phyloP scores from a whole-genome alignment of 2,888 invertebrate genomes.

The Caenorhabditis sinica region DNA sequence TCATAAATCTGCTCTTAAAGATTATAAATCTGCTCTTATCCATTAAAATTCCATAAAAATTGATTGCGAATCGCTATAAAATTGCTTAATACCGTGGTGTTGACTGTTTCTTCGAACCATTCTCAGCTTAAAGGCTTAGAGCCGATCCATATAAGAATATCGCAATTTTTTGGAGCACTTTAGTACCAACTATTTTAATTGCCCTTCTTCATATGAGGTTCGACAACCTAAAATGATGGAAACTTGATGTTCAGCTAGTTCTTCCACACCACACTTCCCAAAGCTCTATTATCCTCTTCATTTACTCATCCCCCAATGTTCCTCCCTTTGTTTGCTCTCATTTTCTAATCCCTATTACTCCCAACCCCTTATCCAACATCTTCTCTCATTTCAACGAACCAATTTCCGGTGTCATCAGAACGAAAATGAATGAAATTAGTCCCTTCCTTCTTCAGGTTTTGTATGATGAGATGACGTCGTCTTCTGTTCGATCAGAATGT shows the following conservation, averaged over 20 bases:
- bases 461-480: conserved; percentile 43
- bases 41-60: no score
- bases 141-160: no score
- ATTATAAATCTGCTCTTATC: no score
- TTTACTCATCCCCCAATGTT: neutral
- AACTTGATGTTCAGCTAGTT: neutral
- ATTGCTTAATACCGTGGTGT: no score
- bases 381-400: neutral
- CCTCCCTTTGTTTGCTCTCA: neutral
- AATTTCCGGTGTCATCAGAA: conserved; percentile 13
- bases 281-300: neutral
- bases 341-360: conserved; percentile 12
- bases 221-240: neutral
- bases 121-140: no score
- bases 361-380: neutral
- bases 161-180: no score
- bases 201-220: no score
- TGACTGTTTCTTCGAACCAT: no score
- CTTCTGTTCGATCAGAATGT: conserved; percentile 24
- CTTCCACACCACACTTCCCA: neutral
- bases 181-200: no score
- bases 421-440: conserved; percentile 22
- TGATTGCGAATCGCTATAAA: no score
- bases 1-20: no score
- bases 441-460: conserved; percentile 24